Base-by-base conservation (phyloP, 2,113 vertebrate genomes). In the Ardeotis arabs region DNA sequence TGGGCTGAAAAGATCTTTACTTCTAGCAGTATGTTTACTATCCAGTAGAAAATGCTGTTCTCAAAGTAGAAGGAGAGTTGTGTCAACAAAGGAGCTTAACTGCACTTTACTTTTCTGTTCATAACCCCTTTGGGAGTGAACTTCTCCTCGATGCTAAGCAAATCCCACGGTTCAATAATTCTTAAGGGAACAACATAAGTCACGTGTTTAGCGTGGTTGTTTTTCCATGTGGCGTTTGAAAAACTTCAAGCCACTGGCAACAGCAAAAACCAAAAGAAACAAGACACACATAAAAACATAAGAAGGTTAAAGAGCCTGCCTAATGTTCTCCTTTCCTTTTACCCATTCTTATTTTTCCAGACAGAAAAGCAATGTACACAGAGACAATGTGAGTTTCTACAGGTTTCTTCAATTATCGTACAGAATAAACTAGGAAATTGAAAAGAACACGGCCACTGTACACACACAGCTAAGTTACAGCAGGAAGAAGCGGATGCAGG, bases 191-290 rank as follows among this genome's bases (percentile, higher is more conserved):
- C 16, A 25, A 6, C 17, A 8, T 12, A 4, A 14, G 41, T 5
- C 59, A 60, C 33, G 35, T 2, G 0, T 68, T 82, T 53, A 31
- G 25, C 1, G 0, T 2, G 14, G 9, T 0, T 29, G 10, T 20
- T 60, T 63, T 55, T 79, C 31, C 55, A 19, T 0, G 9, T 76
- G 27, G 6, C 18, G 45, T 7, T 79, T 33, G 49, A 72, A 60
- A 64, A 80, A 44, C 53, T 56, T 64, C 33, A 64, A 39, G 72
- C 44, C 53, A 33, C 5, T 1, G 27, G 55, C 49, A 66, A 29
- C 0, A 69, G 35, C 17, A 74, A 55, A 69, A 69, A 4, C 17
- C 22, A 50, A 10, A 23, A 12, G 33, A 63, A 63, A 67, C 21
- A 62, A 39, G 28, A 28, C 2, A 25, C 4, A 14, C 0, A 1